Conservation (phyloP, 2,113 vertebrate genomes). For the Crotalus horridus region DNA sequence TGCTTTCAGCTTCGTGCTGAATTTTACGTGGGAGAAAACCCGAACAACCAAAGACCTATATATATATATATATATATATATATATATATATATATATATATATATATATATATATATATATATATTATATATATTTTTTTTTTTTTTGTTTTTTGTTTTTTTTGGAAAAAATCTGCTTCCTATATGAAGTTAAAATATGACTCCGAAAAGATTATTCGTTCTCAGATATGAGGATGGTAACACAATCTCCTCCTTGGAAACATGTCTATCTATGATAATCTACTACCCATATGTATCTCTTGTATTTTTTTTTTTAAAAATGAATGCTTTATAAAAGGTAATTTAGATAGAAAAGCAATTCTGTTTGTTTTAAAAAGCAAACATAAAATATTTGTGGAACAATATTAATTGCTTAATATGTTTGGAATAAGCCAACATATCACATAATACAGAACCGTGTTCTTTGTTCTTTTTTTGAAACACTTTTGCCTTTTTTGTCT, state of each 20-base stretch:
- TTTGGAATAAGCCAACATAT: not conserved
- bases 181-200: not conserved
- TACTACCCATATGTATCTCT: not conserved
- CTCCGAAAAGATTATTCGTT: not conserved
- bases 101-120: not conserved
- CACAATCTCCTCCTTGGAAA: not conserved
- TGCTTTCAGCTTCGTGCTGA: no score
- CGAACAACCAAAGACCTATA: no score
- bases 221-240: not conserved
- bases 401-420: not conserved
- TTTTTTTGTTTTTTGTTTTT: no score
- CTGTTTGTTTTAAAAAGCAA: not conserved
- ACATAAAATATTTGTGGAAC: not conserved
- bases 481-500: not conserved
- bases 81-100: no score
- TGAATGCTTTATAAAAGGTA: not conserved
- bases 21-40: no score
- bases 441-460: not conserved
- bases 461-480: not conserved
- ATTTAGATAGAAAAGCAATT: not conserved
- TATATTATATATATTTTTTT: no score
- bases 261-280: fast-evolving
- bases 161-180: not conserved
- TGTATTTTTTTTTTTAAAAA: not conserved
- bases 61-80: no score